A percentile compares a stretch with the other conserved stretches of the same genome.
Conservation (phyloP, 1,140 invertebrate species). For the Tetramorium parvispinum region DNA sequence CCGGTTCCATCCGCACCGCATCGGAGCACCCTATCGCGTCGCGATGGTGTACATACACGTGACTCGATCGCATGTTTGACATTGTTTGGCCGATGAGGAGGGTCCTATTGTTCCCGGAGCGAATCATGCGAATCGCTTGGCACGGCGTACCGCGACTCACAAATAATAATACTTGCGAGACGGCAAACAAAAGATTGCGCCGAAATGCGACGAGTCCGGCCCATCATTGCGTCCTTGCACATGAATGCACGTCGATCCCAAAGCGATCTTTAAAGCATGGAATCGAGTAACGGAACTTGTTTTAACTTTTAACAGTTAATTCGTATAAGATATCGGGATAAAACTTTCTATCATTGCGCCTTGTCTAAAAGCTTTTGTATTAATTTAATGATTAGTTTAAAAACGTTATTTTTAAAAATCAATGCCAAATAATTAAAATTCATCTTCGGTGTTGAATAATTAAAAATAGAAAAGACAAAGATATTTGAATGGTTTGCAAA, state of each 20-base stretch:
- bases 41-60: constrained; percentile 68
- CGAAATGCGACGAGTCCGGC: constrained; percentile 56
- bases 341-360: background rate
- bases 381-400: background rate
- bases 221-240: background rate
- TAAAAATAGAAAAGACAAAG: too few relatives aligned
- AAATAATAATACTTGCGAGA: constrained; percentile 72
- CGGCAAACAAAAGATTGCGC: constrained; percentile 66
- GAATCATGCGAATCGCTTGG: constrained; percentile 72
- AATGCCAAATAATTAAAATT: too few relatives aligned
- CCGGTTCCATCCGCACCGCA: constrained; percentile 60
- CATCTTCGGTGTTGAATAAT: too few relatives aligned
- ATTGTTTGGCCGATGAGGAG: constrained; percentile 74
- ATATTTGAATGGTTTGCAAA: too few relatives aligned
- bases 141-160: constrained; percentile 23
- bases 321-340: background rate
- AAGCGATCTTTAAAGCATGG: background rate
- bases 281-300: background rate
- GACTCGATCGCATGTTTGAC: constrained; percentile 74
- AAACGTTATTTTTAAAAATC: background rate
- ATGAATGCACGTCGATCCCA: background rate
- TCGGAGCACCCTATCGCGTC: constrained; percentile 12
- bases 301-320: background rate
- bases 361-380: background rate
- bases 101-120: constrained; percentile 75